Base-by-base conservation (phyloP, 2,113 vertebrate genomes). In the Rallus limicola region DNA sequence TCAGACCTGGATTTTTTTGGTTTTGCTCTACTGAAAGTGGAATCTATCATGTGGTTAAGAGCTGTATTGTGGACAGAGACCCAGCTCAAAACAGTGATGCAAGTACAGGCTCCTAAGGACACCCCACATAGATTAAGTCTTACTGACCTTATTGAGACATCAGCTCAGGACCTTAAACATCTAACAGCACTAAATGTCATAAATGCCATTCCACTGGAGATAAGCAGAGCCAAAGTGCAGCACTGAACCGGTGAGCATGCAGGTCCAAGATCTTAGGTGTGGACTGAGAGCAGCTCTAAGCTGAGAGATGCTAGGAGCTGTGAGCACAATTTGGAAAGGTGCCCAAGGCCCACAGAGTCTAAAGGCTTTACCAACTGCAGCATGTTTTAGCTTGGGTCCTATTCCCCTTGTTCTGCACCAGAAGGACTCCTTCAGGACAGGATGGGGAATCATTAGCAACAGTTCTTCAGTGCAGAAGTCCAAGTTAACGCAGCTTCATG, bases 401-500 rank as follows among this genome's bases (percentile, higher is more conserved):
- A 26, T 21, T 56, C 25, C 15, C 28, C 60, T 88, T 46, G 12
- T 24, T 75, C 48, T 75, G 23, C 62, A 84, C n/a, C 42, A 91
- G 34, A 29, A 86, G 68, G 59, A 44, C 55, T 93, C 72, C 42
- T 86, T 71, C 72, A 88, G 56, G 48, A 82, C 11, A 75, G 60
- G 46, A 81, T 40, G 4, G 31, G 23, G 69, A 83, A 81, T 40
- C 64, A 75, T 63, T 52, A 94, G 40, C 56, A 69, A 86, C 2
- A 67, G 56, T 13, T 82, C 58, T 75, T 75, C 52, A 40, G 34
- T 38, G 28, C 70, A 82, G 31, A 85, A 79, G 56, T 64, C 80
- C 86, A 94, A 91, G 81, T 78, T 86, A 63, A 84, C 19, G 77
- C 50, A 92, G 82, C 53, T 86, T 92, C 91, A 78, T 3, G 10